A percentile compares a stretch with the other conserved stretches of the same genome.
These are phyloP conservation scores for Neolamprologus fasciatus DNA, from an alignment of 2,113 vertebrate species.

Conservation along the genomic window DNA sequence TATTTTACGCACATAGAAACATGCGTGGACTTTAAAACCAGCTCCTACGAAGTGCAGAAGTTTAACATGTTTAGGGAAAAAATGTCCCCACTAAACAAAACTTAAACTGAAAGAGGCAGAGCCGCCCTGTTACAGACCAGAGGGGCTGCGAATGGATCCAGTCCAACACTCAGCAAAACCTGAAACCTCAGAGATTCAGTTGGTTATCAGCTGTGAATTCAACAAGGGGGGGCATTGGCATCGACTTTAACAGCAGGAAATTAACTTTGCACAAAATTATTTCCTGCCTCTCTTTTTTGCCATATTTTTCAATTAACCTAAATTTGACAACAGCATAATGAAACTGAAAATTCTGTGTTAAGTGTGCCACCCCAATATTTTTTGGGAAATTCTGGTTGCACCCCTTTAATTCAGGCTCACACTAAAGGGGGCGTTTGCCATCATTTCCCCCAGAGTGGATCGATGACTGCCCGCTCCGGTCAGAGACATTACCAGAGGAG, in stretches of 20 bases:
- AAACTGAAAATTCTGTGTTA: neutral
- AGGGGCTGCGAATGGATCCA: rapidly evolving
- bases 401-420: neutral
- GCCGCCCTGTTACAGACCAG: too few relatives aligned
- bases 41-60: neutral
- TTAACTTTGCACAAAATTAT: neutral
- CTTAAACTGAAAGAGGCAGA: too few relatives aligned
- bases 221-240: neutral
- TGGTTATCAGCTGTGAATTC: too few relatives aligned
- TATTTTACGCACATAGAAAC: neutral
- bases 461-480: rapidly evolving
- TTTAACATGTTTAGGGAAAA: too few relatives aligned
- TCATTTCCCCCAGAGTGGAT: neutral
- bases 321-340: neutral
- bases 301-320: neutral
- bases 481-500: neutral
- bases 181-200: too few relatives aligned
- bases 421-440: rapidly evolving
- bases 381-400: neutral
- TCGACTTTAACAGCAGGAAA: neutral
- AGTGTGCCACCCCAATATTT: rapidly evolving
- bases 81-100: too few relatives aligned
- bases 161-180: too few relatives aligned
- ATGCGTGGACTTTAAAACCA: neutral
- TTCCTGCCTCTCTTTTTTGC: neutral